Conservation (phyloP, 2,888 invertebrate genomes). For the Acleris cristana region DNA sequence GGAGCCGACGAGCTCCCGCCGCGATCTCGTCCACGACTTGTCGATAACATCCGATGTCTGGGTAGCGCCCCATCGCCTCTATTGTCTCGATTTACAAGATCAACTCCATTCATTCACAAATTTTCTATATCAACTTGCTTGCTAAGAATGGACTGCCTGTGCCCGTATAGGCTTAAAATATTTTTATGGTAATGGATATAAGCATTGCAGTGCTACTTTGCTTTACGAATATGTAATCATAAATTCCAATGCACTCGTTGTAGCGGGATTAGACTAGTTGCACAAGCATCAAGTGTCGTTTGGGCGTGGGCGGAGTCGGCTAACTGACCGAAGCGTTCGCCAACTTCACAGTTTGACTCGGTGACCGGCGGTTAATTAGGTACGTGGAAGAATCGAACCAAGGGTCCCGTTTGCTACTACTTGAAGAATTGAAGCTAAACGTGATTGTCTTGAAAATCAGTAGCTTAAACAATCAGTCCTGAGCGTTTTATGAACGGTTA, state of each 20-base stretch:
- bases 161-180: slow-evolving; percentile 58
- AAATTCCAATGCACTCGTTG: slow-evolving; percentile 56
- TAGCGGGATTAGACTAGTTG: slow-evolving; percentile 57
- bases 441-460: slow-evolving; percentile 33
- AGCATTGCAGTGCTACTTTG: slow-evolving; percentile 56
- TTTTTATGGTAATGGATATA: slow-evolving; percentile 71
- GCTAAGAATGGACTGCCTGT: slow-evolving; percentile 19
- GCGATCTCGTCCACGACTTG: slow-evolving; percentile 54
- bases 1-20: slow-evolving; percentile 52
- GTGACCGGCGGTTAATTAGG: slow-evolving; percentile 14
- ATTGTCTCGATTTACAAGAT: slow-evolving; percentile 64
- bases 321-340: slow-evolving; percentile 38
- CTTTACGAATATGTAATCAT: slow-evolving; percentile 52
- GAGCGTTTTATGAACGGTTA: slow-evolving; percentile 29
- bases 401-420: slow-evolving; percentile 11
- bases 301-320: slow-evolving; percentile 60
- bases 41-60: slow-evolving; percentile 69
- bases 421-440: slow-evolving; percentile 4
- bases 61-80: slow-evolving; percentile 66
- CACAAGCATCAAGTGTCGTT: slow-evolving; percentile 66
- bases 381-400: background rate
- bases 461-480: slow-evolving; percentile 30
- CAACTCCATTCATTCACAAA: slow-evolving; percentile 51
- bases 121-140: slow-evolving; percentile 44
- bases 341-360: slow-evolving; percentile 28